phyloP scores from a whole-genome alignment of 2,888 invertebrate genomes.

The Pristionchus mayeri region DNA sequence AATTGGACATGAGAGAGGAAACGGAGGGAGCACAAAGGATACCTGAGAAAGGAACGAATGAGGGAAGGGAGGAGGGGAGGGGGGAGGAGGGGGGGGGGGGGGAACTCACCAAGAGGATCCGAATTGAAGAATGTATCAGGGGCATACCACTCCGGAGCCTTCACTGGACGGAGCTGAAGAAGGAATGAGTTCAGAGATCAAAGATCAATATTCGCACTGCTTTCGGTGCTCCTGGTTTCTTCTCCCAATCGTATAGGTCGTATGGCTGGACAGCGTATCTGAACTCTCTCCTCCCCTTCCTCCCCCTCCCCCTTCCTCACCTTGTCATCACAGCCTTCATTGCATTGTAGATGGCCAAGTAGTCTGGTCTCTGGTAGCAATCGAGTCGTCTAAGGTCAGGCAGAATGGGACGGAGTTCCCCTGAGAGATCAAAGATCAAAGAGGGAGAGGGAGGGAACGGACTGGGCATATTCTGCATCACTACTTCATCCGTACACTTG shows the following conservation, averaged over 20 bases:
- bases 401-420: constrained; percentile 15
- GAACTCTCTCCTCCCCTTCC: not conserved
- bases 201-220: not conserved
- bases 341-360: not conserved
- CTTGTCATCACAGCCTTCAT: not conserved
- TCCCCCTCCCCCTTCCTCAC: not conserved
- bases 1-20: not conserved
- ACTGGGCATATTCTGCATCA: constrained; percentile 64
- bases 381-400: not conserved
- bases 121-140: not conserved
- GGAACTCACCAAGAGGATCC: not conserved
- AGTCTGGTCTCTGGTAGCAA: constrained; percentile 39
- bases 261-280: not conserved
- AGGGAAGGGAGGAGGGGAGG: too few relatives aligned
- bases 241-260: constrained; percentile 39
- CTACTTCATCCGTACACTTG: constrained; percentile 54
- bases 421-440: constrained; percentile 38
- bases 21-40: not conserved
- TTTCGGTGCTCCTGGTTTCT: not conserved
- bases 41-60: not conserved
- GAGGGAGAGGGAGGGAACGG: constrained; percentile 12
- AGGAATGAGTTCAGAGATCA: not conserved
- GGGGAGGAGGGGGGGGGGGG: too few relatives aligned
- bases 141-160: constrained; percentile 16
- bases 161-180: not conserved